A percentile compares a stretch with the other conserved stretches of the same genome.
These are phyloP conservation scores for Diplodus puntazzo DNA, from an alignment of 2,797 vertebrate genomes.

Conservation along the genomic window DNA sequence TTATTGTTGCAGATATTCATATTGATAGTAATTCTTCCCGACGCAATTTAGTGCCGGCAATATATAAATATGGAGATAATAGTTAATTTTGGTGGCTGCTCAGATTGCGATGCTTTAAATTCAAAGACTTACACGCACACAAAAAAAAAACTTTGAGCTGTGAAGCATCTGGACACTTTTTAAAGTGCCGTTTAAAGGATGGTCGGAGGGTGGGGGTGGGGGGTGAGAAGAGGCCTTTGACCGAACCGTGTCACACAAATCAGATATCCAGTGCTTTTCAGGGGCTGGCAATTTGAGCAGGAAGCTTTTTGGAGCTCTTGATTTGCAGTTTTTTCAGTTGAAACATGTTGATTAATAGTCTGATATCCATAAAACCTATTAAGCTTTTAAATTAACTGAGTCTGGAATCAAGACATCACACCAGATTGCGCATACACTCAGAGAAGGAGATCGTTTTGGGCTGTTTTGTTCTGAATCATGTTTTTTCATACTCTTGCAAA, in stretches of 20 bases:
- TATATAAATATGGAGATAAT: constrained; percentile 86
- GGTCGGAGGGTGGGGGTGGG: neutral
- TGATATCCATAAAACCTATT: constrained; percentile 56
- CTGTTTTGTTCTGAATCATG: constrained; percentile 40
- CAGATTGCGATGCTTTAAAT: constrained; percentile 81
- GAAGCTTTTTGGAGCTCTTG: constrained; percentile 60
- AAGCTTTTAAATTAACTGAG: constrained; percentile 68
- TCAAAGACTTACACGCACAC: constrained; percentile 43
- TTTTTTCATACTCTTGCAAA: constrained; percentile 41
- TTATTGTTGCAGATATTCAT: constrained; percentile 86
- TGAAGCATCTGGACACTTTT: constrained; percentile 77
- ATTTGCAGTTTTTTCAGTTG: constrained; percentile 67
- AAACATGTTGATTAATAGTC: constrained; percentile 70
- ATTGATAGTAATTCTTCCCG: constrained; percentile 86
- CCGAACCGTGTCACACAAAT: constrained; percentile 71
- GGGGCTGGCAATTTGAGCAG: constrained; percentile 60
- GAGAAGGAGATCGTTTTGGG: constrained; percentile 40
- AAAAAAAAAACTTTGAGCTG: constrained; percentile 57
- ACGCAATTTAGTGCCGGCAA: constrained; percentile 84
- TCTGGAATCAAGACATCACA: constrained; percentile 51
- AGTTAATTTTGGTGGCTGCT: constrained; percentile 81
- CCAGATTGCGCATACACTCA: neutral
- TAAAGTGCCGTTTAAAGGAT: constrained; percentile 69
- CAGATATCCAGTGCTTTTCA: constrained; percentile 63
- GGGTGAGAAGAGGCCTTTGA: constrained; percentile 54